Conservation (phyloP, 2,113 vertebrate species). For the Colaptes auratus region DNA sequence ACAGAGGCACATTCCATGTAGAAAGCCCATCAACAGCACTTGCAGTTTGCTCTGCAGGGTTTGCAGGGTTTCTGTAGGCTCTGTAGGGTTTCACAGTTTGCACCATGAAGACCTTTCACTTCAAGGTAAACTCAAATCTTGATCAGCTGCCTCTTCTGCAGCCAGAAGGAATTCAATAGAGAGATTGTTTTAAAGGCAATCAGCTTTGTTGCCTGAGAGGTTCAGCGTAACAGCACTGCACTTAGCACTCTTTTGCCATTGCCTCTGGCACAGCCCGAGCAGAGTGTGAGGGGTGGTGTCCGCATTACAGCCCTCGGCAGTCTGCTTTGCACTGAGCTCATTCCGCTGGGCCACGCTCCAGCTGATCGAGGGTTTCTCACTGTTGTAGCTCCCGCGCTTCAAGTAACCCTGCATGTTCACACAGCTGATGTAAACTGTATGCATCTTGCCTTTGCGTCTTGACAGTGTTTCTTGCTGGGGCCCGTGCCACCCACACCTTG, state of each 20-base stretch:
- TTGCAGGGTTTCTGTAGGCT: too few relatives aligned
- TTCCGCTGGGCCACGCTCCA: background rate
- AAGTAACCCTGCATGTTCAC: accelerated
- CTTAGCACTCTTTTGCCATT: background rate
- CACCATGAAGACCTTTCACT: accelerated
- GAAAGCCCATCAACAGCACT: background rate
- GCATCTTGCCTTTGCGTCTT: accelerated
- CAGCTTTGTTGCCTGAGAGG: too few relatives aligned
- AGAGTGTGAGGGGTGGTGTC: background rate
- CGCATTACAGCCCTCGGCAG: accelerated
- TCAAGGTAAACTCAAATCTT: accelerated
- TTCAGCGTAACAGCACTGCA: background rate
- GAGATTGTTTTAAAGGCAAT: background rate
- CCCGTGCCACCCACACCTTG: background rate
- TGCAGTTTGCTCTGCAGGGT: background rate
- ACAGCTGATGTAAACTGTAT: accelerated
- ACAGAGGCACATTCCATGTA: accelerated
- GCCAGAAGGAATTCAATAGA: accelerated
- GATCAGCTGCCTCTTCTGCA: background rate
- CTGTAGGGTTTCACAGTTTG: too few relatives aligned
- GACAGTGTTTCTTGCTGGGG: background rate
- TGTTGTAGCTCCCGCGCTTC: background rate
- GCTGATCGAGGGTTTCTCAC: background rate
- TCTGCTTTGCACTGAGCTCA: background rate
- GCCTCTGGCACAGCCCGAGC: background rate